phyloP scores from a whole-genome alignment of 2,113 vertebrate species.

The Pundamilia nyererei region DNA sequence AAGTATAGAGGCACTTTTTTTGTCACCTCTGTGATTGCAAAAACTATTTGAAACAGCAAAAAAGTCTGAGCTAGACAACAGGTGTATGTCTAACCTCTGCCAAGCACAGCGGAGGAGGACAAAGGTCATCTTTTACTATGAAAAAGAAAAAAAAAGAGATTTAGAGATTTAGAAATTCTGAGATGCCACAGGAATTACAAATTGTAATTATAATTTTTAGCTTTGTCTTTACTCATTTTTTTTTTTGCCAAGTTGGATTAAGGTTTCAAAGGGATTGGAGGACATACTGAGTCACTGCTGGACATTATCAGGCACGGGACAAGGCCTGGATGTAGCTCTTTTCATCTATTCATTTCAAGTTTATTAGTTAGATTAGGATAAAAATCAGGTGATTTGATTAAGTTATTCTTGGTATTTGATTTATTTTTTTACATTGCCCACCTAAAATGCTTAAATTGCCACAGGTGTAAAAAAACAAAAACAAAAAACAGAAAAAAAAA shows the following conservation, averaged over 20 bases:
- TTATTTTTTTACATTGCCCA: neutral
- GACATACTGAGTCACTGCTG: neutral
- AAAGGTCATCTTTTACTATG: constrained; percentile 12
- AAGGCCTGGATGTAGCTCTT: neutral
- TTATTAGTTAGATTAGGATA: neutral
- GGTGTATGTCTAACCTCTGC: neutral
- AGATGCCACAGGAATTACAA: neutral
- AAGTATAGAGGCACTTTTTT: neutral
- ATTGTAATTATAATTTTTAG: neutral
- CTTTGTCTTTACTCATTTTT: neutral
- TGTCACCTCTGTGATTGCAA: neutral
- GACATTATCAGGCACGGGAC: neutral
- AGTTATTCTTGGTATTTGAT: rapidly evolving
- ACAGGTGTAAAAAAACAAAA: neutral
- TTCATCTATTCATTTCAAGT: rapidly evolving
- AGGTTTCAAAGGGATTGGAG: neutral
- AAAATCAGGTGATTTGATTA: neutral
- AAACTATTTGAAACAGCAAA: neutral
- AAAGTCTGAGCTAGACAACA: constrained; percentile 5
- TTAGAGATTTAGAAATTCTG: neutral
- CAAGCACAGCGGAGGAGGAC: neutral
- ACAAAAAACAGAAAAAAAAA: neutral
- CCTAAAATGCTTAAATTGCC: neutral
- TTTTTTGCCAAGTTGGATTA: rapidly evolving
- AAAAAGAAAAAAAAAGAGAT: neutral